Conservation (phyloP, 1,140 invertebrate species). For the Drosophila saltans region DNA sequence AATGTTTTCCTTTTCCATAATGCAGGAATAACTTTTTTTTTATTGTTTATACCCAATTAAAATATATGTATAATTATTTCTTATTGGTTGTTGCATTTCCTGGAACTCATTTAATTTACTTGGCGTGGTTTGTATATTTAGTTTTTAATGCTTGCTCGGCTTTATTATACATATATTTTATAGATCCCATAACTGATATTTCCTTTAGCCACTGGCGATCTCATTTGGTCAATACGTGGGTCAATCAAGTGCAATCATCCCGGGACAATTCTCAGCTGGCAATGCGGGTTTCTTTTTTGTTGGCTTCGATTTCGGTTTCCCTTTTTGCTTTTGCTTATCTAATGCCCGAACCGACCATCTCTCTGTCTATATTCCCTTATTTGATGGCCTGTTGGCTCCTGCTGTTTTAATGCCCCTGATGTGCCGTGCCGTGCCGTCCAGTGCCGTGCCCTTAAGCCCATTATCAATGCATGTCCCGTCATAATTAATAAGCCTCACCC, state of each 20-base stretch:
- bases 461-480: conserved; percentile 78
- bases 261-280: conserved; percentile 1
- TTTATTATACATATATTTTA: neutral
- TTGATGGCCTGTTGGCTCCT: neutral
- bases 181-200: conserved; percentile 6
- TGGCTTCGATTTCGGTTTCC: neutral
- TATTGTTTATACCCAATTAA: no score
- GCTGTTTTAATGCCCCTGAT: conserved; percentile 22
- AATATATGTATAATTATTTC: no score
- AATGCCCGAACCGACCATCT: conserved; percentile 3
- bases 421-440: conserved; percentile 27
- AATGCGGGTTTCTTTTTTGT: neutral
- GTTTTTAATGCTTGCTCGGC: neutral
- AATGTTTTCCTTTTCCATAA: no score
- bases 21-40: no score
- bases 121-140: neutral
- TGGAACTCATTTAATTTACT: neutral
- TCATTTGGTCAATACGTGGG: conserved; percentile 8
- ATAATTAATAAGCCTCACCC: conserved; percentile 77
- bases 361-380: neutral
- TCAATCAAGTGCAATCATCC: conserved; percentile 63
- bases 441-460: conserved; percentile 38
- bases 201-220: conserved; percentile 28
- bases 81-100: no score
- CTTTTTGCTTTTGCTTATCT: conserved; percentile 10